Conservation (phyloP, 2,113 vertebrate genomes). For the Glareola pratincola region DNA sequence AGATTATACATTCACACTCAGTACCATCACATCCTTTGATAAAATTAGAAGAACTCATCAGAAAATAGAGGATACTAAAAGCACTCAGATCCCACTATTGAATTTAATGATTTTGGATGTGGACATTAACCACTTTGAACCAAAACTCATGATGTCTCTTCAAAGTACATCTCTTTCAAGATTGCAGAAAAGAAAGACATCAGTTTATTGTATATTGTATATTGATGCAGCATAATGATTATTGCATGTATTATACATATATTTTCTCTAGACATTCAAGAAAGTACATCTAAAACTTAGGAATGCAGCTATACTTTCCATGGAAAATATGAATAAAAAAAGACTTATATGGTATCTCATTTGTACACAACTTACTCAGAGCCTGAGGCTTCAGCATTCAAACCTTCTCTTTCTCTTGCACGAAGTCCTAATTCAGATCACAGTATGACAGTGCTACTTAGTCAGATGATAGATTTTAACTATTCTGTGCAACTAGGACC, state of each 20-base stretch:
- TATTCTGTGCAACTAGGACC: neutral
- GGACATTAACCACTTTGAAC: neutral
- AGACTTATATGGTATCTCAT: neutral
- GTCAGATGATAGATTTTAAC: neutral
- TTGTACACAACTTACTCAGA: neutral
- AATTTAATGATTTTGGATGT: neutral
- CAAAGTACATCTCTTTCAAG: neutral
- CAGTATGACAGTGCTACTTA: neutral
- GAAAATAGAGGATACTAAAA: neutral
- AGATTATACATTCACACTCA: neutral
- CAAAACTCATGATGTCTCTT: neutral
- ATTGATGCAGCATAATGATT: neutral
- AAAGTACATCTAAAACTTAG: neutral
- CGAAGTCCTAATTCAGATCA: neutral
- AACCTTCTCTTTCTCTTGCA: neutral
- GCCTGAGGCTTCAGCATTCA: neutral
- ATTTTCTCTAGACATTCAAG: neutral
- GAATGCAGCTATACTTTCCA: neutral
- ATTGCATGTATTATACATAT: neutral
- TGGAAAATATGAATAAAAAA: neutral
- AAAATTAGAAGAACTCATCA: neutral
- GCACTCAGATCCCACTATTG: neutral
- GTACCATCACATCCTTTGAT: neutral
- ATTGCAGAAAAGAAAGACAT: neutral
- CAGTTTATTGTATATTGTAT: neutral